These are phyloP conservation scores for Ibycter americanus DNA, from an alignment of 2,797 vertebrate genomes.

Conservation along the genomic window DNA sequence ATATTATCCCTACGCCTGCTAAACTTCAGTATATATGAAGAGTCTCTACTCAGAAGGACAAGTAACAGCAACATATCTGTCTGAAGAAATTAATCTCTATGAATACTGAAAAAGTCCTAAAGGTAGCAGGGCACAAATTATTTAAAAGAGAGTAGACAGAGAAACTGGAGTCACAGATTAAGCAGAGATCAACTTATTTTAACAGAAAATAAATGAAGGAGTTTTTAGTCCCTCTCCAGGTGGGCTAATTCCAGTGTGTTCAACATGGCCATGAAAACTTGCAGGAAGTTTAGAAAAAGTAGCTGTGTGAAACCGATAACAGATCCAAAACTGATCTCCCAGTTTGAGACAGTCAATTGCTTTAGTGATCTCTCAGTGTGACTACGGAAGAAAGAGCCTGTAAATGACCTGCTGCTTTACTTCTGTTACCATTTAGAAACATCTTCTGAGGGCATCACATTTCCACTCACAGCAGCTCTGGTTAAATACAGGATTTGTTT, in stretches of 20 bases:
- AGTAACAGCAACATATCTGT: not conserved
- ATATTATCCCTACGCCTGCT: not conserved
- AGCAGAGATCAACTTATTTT: not conserved
- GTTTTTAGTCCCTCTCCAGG: not conserved
- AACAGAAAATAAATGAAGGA: not conserved
- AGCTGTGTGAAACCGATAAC: not conserved
- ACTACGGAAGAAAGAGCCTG: not conserved
- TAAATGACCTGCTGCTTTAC: not conserved
- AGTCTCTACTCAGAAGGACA: not conserved
- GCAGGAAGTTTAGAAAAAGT: not conserved
- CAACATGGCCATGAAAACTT: not conserved
- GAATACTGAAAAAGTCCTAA: not conserved
- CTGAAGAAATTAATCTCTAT: not conserved
- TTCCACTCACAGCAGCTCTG: not conserved
- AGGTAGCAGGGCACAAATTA: not conserved
- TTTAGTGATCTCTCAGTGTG: not conserved
- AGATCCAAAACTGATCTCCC: not conserved
- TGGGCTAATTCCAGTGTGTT: not conserved
- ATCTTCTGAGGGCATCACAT: not conserved
- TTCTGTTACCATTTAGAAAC: not conserved
- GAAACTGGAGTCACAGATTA: not conserved
- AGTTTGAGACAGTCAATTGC: not conserved
- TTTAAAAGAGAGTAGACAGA: not conserved
- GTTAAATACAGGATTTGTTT: slow-evolving; percentile 10
- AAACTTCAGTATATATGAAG: not conserved